A percentile compares a stretch with the other conserved stretches of the same genome.
phyloP scores from a whole-genome alignment of 1,140 invertebrate species.

The Nephila pilipes region DNA sequence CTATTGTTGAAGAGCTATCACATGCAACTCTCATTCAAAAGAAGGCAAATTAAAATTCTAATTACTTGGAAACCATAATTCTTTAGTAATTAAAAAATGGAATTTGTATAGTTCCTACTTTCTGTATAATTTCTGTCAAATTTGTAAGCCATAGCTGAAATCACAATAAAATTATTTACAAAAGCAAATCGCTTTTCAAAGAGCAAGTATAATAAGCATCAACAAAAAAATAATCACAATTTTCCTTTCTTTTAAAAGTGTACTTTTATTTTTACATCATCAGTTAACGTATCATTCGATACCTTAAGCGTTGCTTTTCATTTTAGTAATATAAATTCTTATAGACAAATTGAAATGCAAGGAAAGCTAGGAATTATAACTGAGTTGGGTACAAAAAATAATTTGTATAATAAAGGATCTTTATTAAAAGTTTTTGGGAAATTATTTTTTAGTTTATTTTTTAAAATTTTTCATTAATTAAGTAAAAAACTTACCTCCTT shows the following conservation, averaged over 20 bases:
- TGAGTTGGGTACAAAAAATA: neutral
- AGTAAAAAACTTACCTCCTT: constrained; percentile 45
- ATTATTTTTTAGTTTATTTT: no score
- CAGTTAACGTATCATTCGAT: neutral
- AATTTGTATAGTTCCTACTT: no score
- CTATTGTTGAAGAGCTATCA: neutral
- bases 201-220: neutral
- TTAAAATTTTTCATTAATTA: no score
- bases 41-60: neutral
- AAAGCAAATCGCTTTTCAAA: neutral
- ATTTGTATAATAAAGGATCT: no score
- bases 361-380: neutral
- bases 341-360: neutral
- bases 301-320: neutral
- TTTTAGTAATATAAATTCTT: neutral
- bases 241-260: neutral
- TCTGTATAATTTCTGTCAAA: no score
- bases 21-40: neutral
- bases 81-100: neutral
- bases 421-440: no score
- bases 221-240: neutral
- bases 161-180: neutral
- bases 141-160: neutral
- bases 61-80: neutral
- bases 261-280: constrained; percentile 7